These are phyloP conservation scores for Achatina immaculata DNA, from an alignment of 1,140 invertebrate genomes.

Conservation along the genomic window DNA sequence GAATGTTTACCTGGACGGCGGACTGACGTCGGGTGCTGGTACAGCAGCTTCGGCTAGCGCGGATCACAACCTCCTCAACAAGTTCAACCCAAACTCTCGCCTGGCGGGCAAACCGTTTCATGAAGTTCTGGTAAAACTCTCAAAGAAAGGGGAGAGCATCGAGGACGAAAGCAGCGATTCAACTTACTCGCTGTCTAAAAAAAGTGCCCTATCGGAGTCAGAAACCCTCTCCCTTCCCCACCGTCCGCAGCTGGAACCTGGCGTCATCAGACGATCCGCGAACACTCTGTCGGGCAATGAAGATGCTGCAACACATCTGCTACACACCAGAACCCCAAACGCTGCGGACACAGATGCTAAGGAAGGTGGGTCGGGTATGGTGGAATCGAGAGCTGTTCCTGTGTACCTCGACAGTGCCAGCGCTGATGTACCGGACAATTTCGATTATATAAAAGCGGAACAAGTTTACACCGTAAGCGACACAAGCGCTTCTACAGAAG, in stretches of 20 bases:
- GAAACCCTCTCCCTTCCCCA: neutral
- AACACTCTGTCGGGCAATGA: too few species aligned
- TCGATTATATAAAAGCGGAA: too few species aligned
- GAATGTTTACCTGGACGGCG: neutral
- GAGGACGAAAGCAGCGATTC: neutral
- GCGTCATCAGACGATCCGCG: too few species aligned
- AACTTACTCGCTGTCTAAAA: neutral
- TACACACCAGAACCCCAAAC: neutral
- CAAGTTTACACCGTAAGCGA: too few species aligned
- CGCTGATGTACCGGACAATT: too few species aligned
- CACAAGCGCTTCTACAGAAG: too few species aligned
- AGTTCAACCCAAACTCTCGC: neutral
- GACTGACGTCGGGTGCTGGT: neutral
- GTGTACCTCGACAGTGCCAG: too few species aligned
- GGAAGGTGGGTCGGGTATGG: too few species aligned
- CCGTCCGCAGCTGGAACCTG: too few species aligned
- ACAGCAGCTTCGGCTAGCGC: neutral
- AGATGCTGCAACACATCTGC: too few species aligned
- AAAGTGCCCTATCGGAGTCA: neutral
- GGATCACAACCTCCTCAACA: neutral
- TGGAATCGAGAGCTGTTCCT: too few species aligned
- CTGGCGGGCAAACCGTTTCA: neutral
- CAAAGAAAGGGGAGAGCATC: neutral
- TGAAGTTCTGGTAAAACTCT: neutral
- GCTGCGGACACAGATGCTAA: neutral